Conservation (phyloP, 2,888 invertebrate species). For the Glyphotaelius pellucidus region DNA sequence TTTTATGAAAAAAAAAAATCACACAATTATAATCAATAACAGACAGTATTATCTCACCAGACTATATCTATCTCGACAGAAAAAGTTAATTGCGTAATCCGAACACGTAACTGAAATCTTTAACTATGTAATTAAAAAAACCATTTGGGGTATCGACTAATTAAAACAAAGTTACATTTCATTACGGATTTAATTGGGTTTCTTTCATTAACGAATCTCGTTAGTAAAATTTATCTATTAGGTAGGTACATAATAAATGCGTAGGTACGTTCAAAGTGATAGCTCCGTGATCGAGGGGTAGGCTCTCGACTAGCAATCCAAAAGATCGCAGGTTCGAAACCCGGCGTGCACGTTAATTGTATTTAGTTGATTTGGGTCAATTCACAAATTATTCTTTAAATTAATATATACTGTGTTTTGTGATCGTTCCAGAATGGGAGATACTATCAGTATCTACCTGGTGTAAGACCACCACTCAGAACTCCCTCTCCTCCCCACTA, state of each 20-base stretch:
- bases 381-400: no score
- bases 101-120: neutral
- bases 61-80: neutral
- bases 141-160: neutral
- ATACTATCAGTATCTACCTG: no score
- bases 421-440: no score
- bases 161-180: neutral
- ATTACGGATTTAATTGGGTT: neutral
- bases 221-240: neutral
- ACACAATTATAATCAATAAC: neutral
- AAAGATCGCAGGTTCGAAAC: no score
- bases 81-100: neutral
- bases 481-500: no score
- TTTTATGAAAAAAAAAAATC: neutral
- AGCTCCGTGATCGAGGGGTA: no score
- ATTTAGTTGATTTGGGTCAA: no score
- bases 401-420: no score
- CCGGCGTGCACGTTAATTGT: no score
- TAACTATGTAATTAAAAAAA: neutral
- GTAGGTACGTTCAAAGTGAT: neutral
- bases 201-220: neutral
- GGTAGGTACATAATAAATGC: neutral
- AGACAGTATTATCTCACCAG: neutral
- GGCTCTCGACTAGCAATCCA: no score
- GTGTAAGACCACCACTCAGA: no score